A percentile compares a stretch with the other conserved stretches of the same genome.
phyloP scores from a whole-genome alignment of 2,797 vertebrate species.

The Aplochiton taeniatus region DNA sequence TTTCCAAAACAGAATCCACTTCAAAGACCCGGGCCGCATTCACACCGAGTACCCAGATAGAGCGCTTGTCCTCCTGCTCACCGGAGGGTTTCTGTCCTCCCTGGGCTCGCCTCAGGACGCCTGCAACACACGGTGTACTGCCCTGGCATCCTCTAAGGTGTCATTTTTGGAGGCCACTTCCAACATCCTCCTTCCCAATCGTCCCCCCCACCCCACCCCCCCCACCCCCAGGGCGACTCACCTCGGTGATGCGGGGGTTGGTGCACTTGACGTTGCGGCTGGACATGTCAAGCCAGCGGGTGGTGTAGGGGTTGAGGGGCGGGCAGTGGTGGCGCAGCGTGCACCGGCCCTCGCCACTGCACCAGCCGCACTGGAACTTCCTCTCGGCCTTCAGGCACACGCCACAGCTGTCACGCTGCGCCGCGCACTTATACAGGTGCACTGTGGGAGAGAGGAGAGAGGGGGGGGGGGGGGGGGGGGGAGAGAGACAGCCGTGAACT shows the following conservation, averaged over 20 bases:
- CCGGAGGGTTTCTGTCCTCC: too few relatives aligned
- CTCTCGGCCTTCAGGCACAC: constrained; percentile 93
- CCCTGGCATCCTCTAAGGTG: too few relatives aligned
- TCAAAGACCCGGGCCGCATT: too few relatives aligned
- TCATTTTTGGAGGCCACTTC: too few relatives aligned
- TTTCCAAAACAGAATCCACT: too few relatives aligned
- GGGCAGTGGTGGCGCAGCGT: constrained; percentile 87
- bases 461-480: not conserved
- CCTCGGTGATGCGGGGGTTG: constrained; percentile 97
- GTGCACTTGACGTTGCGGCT: constrained; percentile 92
- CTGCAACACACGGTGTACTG: too few relatives aligned
- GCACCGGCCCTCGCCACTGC: constrained; percentile 86
- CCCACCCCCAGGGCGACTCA: constrained; percentile 59
- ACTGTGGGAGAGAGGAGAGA: constrained; percentile 71
- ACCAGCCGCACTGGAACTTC: constrained; percentile 97
- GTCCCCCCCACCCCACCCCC: too few relatives aligned
- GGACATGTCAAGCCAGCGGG: constrained; percentile 92
- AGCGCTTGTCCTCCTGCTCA: too few relatives aligned
- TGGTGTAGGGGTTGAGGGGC: constrained; percentile 75
- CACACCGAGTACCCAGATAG: too few relatives aligned
- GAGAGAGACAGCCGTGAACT: not conserved
- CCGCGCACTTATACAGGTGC: constrained; percentile 95
- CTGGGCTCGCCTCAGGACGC: too few relatives aligned
- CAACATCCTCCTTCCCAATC: too few relatives aligned
- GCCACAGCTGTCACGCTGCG: constrained; percentile 96